phyloP scores from a whole-genome alignment of 2,113 vertebrate species.

The Corythoichthys haematopterus region DNA sequence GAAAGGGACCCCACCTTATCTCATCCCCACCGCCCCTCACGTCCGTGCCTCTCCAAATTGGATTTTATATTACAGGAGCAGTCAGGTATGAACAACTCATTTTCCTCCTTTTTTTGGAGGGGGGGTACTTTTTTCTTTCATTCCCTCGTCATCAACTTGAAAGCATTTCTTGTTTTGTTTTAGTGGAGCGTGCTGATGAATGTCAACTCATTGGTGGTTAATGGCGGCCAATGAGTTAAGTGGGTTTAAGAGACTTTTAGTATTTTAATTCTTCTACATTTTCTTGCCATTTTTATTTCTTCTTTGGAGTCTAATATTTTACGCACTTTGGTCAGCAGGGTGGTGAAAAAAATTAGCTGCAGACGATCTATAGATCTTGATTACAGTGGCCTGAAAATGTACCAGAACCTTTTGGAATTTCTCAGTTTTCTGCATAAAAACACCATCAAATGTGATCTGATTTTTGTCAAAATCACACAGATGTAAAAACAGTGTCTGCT shows the following conservation, averaged over 20 bases:
- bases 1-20: conserved; percentile 82
- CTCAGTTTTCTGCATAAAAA: too few relatives aligned
- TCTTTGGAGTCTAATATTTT: background rate
- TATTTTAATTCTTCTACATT: background rate
- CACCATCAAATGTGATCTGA: too few relatives aligned
- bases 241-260: background rate
- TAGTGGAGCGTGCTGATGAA: conserved; percentile 9
- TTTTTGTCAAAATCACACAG: too few relatives aligned
- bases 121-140: conserved; percentile 18
- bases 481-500: too few relatives aligned
- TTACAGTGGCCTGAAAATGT: too few relatives aligned
- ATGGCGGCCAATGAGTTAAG: conserved; percentile 14
- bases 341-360: background rate
- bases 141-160: background rate
- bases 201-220: conserved; percentile 14
- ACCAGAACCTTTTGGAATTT: too few relatives aligned
- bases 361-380: background rate
- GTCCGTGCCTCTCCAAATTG: conserved; percentile 86
- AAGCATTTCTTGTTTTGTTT: conserved; percentile 6
- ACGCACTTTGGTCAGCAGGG: background rate
- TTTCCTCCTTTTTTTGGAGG: conserved; percentile 68
- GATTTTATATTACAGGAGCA: conserved; percentile 89
- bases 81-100: conserved; percentile 94
- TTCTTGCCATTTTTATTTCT: background rate
- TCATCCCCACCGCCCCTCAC: conserved; percentile 73